These are phyloP conservation scores for Drosophila punjabiensis DNA, from an alignment of 1,140 invertebrate species.

Conservation along the genomic window DNA sequence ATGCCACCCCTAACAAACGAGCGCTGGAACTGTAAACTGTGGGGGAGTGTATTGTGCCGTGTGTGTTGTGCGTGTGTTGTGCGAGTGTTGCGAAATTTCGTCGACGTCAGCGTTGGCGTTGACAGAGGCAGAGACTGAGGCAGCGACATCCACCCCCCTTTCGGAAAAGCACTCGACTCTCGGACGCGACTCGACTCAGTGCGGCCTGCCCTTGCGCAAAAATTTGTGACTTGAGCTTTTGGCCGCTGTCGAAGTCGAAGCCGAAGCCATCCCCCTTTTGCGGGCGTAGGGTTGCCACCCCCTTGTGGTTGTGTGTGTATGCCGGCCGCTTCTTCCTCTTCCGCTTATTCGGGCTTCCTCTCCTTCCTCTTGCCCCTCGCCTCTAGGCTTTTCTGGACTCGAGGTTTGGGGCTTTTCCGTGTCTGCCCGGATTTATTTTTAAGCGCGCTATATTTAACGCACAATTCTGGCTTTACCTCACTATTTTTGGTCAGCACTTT, in stretches of 20 bases:
- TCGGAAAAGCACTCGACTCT: slow-evolving; percentile 59
- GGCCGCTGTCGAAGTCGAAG: slow-evolving; percentile 7
- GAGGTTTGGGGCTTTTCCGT: slow-evolving; percentile 75
- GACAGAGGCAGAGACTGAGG: background rate
- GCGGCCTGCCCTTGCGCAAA: slow-evolving; percentile 79
- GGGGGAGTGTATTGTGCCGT: slow-evolving; percentile 30
- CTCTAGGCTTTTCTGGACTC: slow-evolving; percentile 21
- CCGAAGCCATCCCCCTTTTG: slow-evolving; percentile 19
- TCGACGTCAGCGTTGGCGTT: slow-evolving; percentile 23
- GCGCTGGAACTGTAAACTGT: slow-evolving; percentile 34
- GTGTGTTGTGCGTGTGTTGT: slow-evolving; percentile 31
- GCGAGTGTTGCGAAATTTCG: slow-evolving; percentile 81
- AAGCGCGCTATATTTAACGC: slow-evolving; percentile 64
- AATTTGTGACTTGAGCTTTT: slow-evolving; percentile 81
- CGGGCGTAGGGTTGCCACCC: slow-evolving; percentile 15
- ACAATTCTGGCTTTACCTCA: slow-evolving; percentile 16
- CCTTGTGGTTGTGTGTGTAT: slow-evolving; percentile 65
- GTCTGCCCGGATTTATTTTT: slow-evolving; percentile 76
- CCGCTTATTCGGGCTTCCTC: slow-evolving; percentile 46
- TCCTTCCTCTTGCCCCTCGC: slow-evolving; percentile 25
- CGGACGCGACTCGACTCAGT: slow-evolving; percentile 16
- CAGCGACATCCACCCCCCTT: slow-evolving; percentile 38
- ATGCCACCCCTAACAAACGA: slow-evolving; percentile 72
- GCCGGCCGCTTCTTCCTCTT: slow-evolving; percentile 67
- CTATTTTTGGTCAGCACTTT: slow-evolving; percentile 14